Evolutionary conservation across 2,113 vertebrate genomes (phyloP), one percentile per base, ranked within the genome.

Genomic region (Bambusicola thoracicus): DNA sequence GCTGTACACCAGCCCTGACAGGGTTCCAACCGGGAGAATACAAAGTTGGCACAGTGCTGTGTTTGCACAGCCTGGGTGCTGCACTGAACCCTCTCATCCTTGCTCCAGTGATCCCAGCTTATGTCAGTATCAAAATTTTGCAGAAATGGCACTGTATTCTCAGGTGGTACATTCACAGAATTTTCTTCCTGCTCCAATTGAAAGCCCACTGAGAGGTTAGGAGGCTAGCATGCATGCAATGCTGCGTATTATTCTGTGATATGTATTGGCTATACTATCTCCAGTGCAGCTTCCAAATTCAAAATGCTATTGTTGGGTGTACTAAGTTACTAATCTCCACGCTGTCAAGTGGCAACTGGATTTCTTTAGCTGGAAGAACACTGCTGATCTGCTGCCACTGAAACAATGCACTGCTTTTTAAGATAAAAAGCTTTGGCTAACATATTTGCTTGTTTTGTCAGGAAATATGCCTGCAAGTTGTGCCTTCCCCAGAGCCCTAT

Each of bases 321-420:
- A 81, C 78, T 70, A 85, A 89, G 25, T 74, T 46, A 56, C 15
- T 78, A 48, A 61, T 73, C 62, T 81, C 80, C 61, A 70, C 53
- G 46, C 43, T 86, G 38, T 75, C 73, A 87, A 86, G 66, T 38
- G 25, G 66, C 61, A 90, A 68, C 2, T 81, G 32, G 49, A 89
- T 84, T 78, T 86, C 80, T 88, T 84, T 30, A 62, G 48, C 77
- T 81, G 22, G 12, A 90, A 74, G 78, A 83, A 58, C 51, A 48
- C n/a, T 83, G 32, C 55, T 63, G 79, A 65, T 77, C 68, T 78
- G 43, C 69, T 81, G 77, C 68, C 76, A 56, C 43, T 72, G 53
- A 81, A 93, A 61, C 2, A 61, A 59, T 17, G 49, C 7, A 1
- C 22, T 73, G 19, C 55, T 81, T 88, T 85, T 79, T 61, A 61